Evolutionary conservation across 1,140 invertebrate genomes (phyloP), one percentile per base, ranked within the genome.

Genomic region (Ladona fulva): DNA sequence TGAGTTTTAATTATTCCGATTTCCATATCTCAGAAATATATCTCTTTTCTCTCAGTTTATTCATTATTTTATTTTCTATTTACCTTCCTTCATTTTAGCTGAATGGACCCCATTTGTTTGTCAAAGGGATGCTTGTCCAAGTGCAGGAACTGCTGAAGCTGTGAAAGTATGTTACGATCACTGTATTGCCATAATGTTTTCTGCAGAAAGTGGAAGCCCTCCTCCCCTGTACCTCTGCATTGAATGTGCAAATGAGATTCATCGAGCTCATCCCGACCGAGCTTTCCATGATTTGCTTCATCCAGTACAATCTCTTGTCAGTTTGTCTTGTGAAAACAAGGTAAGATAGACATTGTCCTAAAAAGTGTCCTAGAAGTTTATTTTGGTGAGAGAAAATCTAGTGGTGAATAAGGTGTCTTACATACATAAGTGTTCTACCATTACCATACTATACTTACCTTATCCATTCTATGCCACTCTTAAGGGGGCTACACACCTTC

Each of bases 241-340:
- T 81, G 96, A 97, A 84, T 99, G 98, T 86, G 94, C 95, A 42
- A 97, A 97, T 83, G 92, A 95, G 84, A 93, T 98, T 80, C 92
- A 91, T 83, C 89, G 92, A 52, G 92, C 91, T 84, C 92, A 91
- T 86, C 92, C 90, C 16, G 92, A 95, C 84, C 92, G 96, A 84
- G 90, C 95, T 81, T 95, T 94, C 84, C 92, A 94, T 81, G 96
- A 97, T 84, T 93, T 98, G 81, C 87, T 98, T 75, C 94, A 96
- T 85, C 97, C 97, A 0, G 96, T 97, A 90, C 94, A 95, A 83
- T 42, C 52, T 16, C 94, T 96, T 88, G 93, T 97, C 16, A 95
- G 95, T 0, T 93, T 95, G 88, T 91, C 94, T 76, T 99, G 97
- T 85, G 97, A 99, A 86, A 98, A 98, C 85, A 99, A 99, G 89